A percentile compares a stretch with the other conserved stretches of the same genome.
phyloP scores from a whole-genome alignment of 2,113 vertebrate genomes.

The Prionailurus viverrinus region DNA sequence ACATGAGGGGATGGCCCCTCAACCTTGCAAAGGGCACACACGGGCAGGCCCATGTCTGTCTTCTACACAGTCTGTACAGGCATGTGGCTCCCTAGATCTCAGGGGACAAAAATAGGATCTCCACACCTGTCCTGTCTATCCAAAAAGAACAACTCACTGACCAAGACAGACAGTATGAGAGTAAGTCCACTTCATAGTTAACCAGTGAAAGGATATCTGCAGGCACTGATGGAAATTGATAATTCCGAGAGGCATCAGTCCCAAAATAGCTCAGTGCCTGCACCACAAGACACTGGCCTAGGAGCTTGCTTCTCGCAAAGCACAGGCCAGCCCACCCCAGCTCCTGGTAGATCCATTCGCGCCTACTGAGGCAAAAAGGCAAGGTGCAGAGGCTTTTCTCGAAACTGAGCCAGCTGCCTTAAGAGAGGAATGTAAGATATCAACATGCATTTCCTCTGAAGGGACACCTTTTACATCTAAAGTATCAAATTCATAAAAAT shows the following conservation, averaged over 20 bases:
- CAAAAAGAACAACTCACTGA: neutral
- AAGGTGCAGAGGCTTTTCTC: neutral
- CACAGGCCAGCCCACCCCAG: neutral
- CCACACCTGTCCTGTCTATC: neutral
- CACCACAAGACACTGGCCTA: neutral
- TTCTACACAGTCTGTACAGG: fast-evolving
- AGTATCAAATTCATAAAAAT: neutral
- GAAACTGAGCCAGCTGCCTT: neutral
- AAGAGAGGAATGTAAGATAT: neutral
- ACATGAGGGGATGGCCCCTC: neutral
- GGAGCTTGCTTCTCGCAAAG: neutral
- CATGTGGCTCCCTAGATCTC: neutral
- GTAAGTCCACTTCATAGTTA: neutral
- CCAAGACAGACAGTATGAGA: neutral
- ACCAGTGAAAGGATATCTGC: neutral
- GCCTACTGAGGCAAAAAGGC: neutral
- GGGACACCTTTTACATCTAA: neutral
- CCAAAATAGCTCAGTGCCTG: neutral
- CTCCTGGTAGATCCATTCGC: too few relatives aligned
- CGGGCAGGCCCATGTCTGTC: fast-evolving
- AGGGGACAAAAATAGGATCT: neutral
- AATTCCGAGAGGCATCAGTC: neutral
- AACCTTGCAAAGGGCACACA: neutral
- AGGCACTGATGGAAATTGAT: neutral
- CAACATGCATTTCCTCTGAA: neutral